phyloP scores from a whole-genome alignment of 2,113 vertebrate species.

The Mus musculus region DNA sequence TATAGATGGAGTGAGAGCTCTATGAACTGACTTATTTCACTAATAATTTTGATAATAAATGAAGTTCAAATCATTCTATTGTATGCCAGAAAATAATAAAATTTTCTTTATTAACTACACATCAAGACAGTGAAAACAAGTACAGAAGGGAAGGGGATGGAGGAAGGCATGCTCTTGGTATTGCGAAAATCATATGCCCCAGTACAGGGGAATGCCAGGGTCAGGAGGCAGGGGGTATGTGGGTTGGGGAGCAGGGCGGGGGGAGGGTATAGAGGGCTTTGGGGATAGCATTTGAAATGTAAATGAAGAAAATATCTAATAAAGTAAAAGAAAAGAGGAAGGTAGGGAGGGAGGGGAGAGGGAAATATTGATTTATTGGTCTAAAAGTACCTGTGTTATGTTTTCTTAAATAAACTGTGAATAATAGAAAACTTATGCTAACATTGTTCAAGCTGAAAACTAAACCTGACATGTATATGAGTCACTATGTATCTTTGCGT shows the following conservation, averaged over 20 bases:
- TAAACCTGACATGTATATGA: background rate
- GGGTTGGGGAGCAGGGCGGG: too few species aligned
- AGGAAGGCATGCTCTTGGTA: background rate
- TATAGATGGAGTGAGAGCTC: background rate
- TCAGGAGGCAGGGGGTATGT: too few species aligned
- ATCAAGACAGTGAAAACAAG: background rate
- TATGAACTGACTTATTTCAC: background rate
- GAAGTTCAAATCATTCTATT: background rate
- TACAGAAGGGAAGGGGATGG: background rate
- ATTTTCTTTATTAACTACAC: background rate
- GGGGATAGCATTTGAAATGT: too few species aligned
- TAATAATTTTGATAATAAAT: background rate
- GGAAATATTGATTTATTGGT: background rate
- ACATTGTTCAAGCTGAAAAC: conserved; percentile 10
- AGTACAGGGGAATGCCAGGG: too few species aligned
- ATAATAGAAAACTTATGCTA: conserved; percentile 6
- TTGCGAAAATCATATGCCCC: too few species aligned
- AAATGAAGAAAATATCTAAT: too few species aligned
- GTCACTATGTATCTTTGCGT: background rate
- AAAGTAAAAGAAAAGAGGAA: background rate
- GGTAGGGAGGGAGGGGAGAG: too few species aligned
- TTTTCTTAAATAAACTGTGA: conserved; percentile 5
- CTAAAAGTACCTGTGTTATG: background rate
- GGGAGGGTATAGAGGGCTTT: too few species aligned
- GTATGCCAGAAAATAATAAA: background rate